Conservation (phyloP, 2,888 invertebrate species). For the Netelia melanura region DNA sequence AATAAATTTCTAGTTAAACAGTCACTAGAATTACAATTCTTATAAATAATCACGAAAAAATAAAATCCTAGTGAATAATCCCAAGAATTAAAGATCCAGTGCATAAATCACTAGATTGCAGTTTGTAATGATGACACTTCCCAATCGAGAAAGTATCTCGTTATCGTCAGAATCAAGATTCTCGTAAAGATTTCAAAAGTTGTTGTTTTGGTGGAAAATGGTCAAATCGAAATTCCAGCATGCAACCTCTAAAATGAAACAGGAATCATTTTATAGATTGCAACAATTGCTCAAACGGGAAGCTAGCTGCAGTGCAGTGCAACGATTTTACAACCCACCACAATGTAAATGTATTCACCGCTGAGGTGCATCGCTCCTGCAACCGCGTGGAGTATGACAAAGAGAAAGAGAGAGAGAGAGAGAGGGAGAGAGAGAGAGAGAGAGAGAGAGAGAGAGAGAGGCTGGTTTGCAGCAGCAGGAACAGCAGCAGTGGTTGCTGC, state of each 20-base stretch:
- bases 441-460: neutral
- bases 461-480: neutral
- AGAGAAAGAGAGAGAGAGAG: no score
- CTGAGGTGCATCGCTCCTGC: neutral
- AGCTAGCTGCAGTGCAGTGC: slow-evolving; percentile 54
- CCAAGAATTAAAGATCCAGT: no score
- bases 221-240: neutral
- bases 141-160: no score
- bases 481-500: slow-evolving; percentile 43
- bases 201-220: neutral
- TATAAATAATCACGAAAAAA: no score
- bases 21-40: no score
- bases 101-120: no score
- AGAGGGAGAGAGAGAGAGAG: no score
- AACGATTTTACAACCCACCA: slow-evolving; percentile 54
- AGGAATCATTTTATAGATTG: neutral
- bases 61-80: no score
- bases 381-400: no score
- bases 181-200: neutral
- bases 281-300: slow-evolving; percentile 26
- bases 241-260: no score
- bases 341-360: slow-evolving; percentile 47
- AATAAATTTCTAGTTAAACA: no score
- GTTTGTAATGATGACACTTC: no score
- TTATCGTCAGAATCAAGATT: neutral